Base-by-base conservation (phyloP, 2,113 vertebrate genomes). In the Alethe diademata region DNA sequence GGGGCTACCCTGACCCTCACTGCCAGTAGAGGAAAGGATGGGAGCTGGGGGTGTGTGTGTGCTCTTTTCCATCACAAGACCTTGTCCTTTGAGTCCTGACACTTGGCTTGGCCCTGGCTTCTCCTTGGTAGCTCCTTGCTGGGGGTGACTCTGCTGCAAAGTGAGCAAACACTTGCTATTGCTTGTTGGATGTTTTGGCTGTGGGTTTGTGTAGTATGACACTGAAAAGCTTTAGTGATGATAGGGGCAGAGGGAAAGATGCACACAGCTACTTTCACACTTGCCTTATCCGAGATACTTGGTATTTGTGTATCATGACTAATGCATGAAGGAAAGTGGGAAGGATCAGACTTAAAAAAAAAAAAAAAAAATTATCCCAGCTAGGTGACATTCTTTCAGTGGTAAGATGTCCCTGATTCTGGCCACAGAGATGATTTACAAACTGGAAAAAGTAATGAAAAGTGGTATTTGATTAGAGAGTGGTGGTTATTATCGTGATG, bases 21-120 rank as follows among this genome's bases (percentile, higher is more conserved):
- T 71, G 22, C 8, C 12, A 4, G 25, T 0, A 36, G 13, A 38
- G 17, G 36, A 28, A 45, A 38, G 12, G 35, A 15, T 19, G 24
- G 40, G 31, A 58, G 4, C 19, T 14, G 2, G 8, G 2, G 2
- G 0, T 35, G 35, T 35, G 0, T 3, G 13, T 8, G 9, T 28
- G 12, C 15, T 36, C 25, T 51, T 53, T 25, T 47, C 29, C 22
- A 11, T 8, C 1, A 4, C 17, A 31, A 28, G 29, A 47, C 25
- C 4, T 48, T 28, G 31, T 51, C 25, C 36, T 51, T n/a, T 33
- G 33, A 9, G n/a, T 33, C 23, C 26, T 64, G 33, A 14, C 8
- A 11, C 35, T 40, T 54, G 29, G 22, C 29, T 22, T 50, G 45
- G 16, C 24, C 31, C n/a, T 60, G 47, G 25, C 9, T 43, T 20